Conservation (phyloP, 2,113 vertebrate genomes). For the Martes martes region DNA sequence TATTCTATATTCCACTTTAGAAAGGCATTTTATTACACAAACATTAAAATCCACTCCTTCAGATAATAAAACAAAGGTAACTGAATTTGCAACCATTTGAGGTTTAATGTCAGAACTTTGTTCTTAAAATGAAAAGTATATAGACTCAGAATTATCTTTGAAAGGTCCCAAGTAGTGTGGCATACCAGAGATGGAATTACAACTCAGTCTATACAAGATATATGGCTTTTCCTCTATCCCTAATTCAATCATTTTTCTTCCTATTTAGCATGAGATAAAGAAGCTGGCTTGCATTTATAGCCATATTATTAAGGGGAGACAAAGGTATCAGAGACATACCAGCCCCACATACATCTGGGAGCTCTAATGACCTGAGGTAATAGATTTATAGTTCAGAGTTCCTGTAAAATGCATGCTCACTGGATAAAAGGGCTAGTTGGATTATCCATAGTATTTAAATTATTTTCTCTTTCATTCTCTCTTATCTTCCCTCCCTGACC, state of each 20-base stretch:
- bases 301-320: neutral
- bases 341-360: neutral
- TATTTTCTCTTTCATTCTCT: neutral
- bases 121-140: constrained; percentile 8
- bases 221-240: neutral
- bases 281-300: neutral
- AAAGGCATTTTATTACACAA: neutral
- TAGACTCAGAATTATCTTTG: neutral
- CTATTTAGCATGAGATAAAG: neutral
- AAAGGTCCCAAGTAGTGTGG: neutral
- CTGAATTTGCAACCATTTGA: neutral
- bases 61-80: neutral
- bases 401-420: no score
- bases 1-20: neutral
- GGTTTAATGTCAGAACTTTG: neutral
- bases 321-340: neutral
- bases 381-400: neutral
- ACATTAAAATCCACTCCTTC: neutral
- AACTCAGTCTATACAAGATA: neutral
- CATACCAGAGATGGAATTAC: neutral
- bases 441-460: neutral
- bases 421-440: neutral
- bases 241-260: neutral
- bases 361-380: neutral
- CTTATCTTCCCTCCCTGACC: neutral